phyloP scores from a whole-genome alignment of 2,888 invertebrate genomes.

The Diaprepes abbreviatus region DNA sequence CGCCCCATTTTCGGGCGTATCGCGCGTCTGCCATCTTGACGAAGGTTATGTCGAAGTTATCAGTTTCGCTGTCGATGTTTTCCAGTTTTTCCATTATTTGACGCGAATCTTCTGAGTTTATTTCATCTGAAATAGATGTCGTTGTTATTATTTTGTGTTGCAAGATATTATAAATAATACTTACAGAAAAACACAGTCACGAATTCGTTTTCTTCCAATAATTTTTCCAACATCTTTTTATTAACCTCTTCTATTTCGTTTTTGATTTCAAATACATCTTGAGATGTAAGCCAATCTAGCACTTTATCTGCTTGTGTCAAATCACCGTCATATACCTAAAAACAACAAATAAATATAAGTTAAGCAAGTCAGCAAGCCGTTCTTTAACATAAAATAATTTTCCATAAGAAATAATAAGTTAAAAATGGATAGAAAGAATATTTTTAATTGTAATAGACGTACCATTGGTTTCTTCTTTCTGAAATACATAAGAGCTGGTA shows the following conservation, averaged over 20 bases:
- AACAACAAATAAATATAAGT: no score
- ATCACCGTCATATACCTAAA: slow-evolving; percentile 85
- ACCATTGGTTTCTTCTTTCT: slow-evolving; percentile 81
- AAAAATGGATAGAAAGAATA: not conserved
- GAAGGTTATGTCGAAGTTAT: slow-evolving; percentile 93
- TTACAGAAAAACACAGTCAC: slow-evolving; percentile 96
- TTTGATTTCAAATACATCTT: slow-evolving; percentile 95
- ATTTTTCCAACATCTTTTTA: slow-evolving; percentile 94
- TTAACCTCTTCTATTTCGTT: slow-evolving; percentile 98
- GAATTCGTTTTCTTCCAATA: slow-evolving; percentile 95
- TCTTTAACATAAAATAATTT: not conserved
- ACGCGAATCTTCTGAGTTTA: slow-evolving; percentile 83
- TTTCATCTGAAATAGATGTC: slow-evolving; percentile 83
- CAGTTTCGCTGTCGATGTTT: slow-evolving; percentile 95
- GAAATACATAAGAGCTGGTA: slow-evolving; percentile 91
- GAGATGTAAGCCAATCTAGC: slow-evolving; percentile 91
- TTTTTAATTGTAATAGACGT: no score
- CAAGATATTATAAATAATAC: no score
- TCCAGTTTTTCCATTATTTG: slow-evolving; percentile 89
- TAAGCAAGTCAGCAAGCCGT: no score
- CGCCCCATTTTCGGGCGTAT: slow-evolving; percentile 95
- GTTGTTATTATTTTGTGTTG: no score
- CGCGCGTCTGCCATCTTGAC: slow-evolving; percentile 94
- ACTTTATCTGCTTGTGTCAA: slow-evolving; percentile 88
- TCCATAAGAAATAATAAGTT: not conserved